Conservation (phyloP, 2,888 invertebrate genomes). For the Calliphora vomitoria region DNA sequence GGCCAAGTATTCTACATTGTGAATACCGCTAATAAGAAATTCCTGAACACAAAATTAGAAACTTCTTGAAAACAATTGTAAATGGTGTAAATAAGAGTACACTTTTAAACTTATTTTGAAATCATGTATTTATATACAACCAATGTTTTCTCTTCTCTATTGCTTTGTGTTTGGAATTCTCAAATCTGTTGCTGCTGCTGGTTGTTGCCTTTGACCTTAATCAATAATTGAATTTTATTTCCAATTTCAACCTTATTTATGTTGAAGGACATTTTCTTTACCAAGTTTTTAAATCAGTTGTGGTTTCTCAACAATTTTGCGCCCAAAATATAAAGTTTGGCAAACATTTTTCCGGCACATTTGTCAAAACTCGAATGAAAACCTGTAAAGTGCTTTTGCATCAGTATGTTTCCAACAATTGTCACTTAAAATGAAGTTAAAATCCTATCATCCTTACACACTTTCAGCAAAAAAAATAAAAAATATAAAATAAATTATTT, state of each 20-base stretch:
- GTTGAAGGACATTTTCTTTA: not conserved
- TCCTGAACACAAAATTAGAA: no score
- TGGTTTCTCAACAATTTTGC: not conserved
- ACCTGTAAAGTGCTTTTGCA: not conserved
- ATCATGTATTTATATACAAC: no score
- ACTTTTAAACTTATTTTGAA: no score
- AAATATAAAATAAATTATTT: constrained; percentile 8
- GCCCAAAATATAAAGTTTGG: not conserved
- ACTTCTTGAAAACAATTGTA: no score
- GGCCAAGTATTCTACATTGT: no score
- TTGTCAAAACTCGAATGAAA: not conserved
- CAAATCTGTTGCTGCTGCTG: not conserved
- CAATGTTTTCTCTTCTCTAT: not conserved
- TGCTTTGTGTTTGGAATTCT: not conserved
- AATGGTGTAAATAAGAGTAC: no score
- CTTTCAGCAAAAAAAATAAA: not conserved
- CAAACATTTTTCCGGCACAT: not conserved
- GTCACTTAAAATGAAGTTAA: not conserved
- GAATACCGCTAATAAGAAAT: no score
- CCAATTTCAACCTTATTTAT: constrained; percentile 5
- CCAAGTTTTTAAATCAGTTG: not conserved
- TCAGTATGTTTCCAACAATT: not conserved
- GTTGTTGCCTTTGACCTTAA: not conserved
- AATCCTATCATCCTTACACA: not conserved
- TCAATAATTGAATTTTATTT: constrained; percentile 27